Conservation (phyloP, 2,113 vertebrate genomes). For the Amblyornis subalaris region DNA sequence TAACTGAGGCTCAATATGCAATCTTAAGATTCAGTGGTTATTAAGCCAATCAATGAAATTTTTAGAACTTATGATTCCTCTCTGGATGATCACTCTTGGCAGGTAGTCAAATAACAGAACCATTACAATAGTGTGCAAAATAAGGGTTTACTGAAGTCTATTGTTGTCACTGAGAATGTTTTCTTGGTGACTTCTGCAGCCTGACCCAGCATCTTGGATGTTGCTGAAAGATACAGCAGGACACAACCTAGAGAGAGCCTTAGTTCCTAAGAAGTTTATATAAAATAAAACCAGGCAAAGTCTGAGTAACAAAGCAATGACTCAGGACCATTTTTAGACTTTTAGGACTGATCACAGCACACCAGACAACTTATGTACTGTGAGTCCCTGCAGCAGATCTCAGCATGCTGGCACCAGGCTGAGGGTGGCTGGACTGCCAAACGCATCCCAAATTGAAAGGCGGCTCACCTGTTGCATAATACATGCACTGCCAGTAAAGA, state of each 20-base stretch:
- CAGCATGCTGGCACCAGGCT: not conserved
- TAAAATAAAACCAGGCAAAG: not conserved
- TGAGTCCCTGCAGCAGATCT: not conserved
- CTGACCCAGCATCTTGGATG: not conserved
- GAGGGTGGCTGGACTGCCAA: not conserved
- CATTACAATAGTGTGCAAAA: not conserved
- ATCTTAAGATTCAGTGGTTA: not conserved
- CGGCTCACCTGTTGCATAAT: not conserved
- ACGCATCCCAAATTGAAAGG: not conserved
- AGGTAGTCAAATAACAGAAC: not conserved
- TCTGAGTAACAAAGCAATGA: not conserved
- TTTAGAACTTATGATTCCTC: not conserved
- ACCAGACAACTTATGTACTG: not conserved
- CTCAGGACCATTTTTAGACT: not conserved
- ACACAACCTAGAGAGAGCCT: not conserved
- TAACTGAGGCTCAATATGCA: not conserved
- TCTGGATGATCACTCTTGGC: not conserved
- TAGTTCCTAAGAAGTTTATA: not conserved
- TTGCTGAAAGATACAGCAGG: not conserved
- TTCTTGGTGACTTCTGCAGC: not conserved
- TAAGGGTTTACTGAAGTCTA: not conserved
- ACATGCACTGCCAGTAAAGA: no score
- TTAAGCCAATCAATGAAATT: not conserved
- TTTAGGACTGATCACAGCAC: rapidly evolving
- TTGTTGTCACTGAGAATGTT: not conserved